These are phyloP conservation scores for Drosophila subobscura DNA, from an alignment of 1,140 invertebrate genomes.

Conservation along the genomic window DNA sequence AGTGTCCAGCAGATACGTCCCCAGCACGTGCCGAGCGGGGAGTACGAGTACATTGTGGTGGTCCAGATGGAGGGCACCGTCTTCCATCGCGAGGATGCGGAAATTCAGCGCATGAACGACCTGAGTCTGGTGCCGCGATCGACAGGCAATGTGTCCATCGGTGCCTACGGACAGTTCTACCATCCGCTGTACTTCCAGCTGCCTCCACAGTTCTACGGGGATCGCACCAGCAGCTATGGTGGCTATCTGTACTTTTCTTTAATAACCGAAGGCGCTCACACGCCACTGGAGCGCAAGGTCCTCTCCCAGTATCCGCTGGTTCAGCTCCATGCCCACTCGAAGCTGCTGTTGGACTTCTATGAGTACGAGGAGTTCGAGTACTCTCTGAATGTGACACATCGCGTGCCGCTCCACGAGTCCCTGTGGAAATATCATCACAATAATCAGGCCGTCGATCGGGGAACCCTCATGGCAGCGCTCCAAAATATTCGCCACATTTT, in stretches of 20 bases:
- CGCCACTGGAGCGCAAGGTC: slow-evolving; percentile 85
- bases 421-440: slow-evolving; percentile 84
- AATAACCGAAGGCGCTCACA: slow-evolving; percentile 87
- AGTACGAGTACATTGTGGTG: slow-evolving; percentile 83
- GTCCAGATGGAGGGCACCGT: slow-evolving; percentile 70
- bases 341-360: slow-evolving; percentile 91
- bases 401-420: slow-evolving; percentile 86
- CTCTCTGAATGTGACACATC: slow-evolving; percentile 71
- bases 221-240: slow-evolving; percentile 96
- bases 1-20: slow-evolving; percentile 84
- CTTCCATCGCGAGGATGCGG: slow-evolving; percentile 71
- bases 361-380: slow-evolving; percentile 83
- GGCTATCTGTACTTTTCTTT: slow-evolving; percentile 93
- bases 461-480: slow-evolving; percentile 93
- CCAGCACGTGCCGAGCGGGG: slow-evolving; percentile 50
- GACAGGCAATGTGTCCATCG: slow-evolving; percentile 87
- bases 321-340: slow-evolving; percentile 91
- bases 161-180: slow-evolving; percentile 87
- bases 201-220: slow-evolving; percentile 92
- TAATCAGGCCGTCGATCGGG: slow-evolving; percentile 86
- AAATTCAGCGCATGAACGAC: slow-evolving; percentile 84
- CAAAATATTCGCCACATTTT: slow-evolving; percentile 93
- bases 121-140: slow-evolving; percentile 83
- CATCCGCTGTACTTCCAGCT: slow-evolving; percentile 94
- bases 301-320: slow-evolving; percentile 90